Conservation (phyloP, 2,888 invertebrate genomes). For the Pecten maximus region DNA sequence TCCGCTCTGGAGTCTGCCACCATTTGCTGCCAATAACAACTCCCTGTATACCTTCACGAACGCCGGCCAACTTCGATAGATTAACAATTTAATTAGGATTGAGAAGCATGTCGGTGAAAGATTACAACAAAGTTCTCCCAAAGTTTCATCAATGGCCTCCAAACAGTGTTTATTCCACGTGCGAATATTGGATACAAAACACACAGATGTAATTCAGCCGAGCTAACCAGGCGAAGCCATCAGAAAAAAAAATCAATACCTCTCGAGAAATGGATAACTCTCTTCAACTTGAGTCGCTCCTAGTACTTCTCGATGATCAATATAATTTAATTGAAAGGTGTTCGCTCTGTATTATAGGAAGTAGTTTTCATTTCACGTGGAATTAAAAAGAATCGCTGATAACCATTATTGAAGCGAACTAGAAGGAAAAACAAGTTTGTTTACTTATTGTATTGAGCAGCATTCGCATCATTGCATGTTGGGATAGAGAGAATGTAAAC, state of each 20-base stretch:
- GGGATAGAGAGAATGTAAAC: no score
- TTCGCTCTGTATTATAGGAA: neutral
- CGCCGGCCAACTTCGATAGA: neutral
- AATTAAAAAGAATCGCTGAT: neutral
- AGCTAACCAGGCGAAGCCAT: neutral
- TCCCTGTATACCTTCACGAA: neutral
- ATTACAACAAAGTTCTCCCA: neutral
- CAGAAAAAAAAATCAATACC: neutral
- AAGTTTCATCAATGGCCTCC: neutral
- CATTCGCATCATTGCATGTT: no score
- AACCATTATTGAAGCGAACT: neutral
- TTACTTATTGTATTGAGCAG: no score
- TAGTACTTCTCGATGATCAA: neutral
- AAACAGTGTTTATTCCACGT: neutral
- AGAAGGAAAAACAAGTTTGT: neutral
- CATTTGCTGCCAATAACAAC: neutral
- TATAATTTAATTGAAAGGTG: constrained; percentile 6
- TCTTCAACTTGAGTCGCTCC: neutral
- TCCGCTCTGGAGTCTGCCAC: neutral
- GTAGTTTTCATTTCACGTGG: neutral
- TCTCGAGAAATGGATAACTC: neutral
- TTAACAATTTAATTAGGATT: constrained; percentile 30
- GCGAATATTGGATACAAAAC: constrained; percentile 11
- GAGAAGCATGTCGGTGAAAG: neutral
- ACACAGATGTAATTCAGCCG: neutral